These are phyloP conservation scores for Solea senegalensis DNA, from an alignment of 2,113 vertebrate genomes.

Conservation along the genomic window DNA sequence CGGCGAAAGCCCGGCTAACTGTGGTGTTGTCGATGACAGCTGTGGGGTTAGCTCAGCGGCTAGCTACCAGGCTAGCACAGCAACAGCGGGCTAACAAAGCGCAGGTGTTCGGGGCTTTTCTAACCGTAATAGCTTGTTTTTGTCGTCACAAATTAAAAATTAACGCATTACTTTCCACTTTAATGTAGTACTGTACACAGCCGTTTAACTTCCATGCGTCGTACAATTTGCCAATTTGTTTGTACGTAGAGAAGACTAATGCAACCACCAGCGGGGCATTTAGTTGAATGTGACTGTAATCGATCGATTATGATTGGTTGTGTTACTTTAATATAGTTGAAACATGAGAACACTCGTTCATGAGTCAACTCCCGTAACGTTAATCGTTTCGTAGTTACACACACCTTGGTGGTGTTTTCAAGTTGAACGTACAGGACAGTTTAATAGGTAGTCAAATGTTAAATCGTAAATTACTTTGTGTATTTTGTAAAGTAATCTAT, in stretches of 20 bases:
- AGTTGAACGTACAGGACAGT: neutral
- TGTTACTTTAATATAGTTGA: too few species aligned
- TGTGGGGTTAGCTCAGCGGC: constrained; percentile 51
- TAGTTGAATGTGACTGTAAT: neutral
- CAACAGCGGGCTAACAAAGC: constrained; percentile 69
- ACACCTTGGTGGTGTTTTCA: neutral
- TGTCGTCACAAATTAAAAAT: constrained; percentile 13
- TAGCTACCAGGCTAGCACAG: constrained; percentile 16
- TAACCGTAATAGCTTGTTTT: constrained; percentile 8
- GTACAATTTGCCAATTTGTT: neutral
- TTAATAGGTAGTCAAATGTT: neutral
- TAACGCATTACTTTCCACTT: neutral
- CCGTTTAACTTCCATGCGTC: neutral
- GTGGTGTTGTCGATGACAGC: constrained; percentile 58
- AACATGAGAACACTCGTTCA: too few species aligned
- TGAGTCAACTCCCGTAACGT: neutral
- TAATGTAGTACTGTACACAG: neutral
- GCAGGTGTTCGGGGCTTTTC: constrained; percentile 17
- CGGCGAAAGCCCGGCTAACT: constrained; percentile 10
- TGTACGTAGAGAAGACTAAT: neutral
- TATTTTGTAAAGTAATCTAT: too few species aligned
- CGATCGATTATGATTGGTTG: neutral
- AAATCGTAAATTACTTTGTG: neutral
- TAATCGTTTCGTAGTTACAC: neutral
- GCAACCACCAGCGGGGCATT: neutral